A percentile compares a stretch with the other conserved stretches of the same genome.
phyloP scores from a whole-genome alignment of 2,113 vertebrate species.

The Bombycilla garrulus region DNA sequence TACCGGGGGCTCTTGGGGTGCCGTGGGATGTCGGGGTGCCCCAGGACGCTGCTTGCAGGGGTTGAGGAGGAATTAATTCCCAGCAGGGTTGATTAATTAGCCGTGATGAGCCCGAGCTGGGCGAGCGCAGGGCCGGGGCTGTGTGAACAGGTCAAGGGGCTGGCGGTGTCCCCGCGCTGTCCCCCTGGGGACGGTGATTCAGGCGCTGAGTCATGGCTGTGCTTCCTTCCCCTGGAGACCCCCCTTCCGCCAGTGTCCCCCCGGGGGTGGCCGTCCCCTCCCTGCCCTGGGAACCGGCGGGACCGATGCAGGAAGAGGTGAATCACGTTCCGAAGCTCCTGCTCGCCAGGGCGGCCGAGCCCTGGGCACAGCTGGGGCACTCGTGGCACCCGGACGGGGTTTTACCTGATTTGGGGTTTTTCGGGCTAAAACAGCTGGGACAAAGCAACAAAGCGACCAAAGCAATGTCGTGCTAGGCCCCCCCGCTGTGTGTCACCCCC shows the following conservation, averaged over 20 bases:
- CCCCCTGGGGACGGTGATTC: neutral
- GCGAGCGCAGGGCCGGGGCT: neutral
- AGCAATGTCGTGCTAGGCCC: neutral
- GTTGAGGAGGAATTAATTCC: neutral
- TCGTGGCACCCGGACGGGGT: accelerated
- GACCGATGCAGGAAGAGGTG: neutral
- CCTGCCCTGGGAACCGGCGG: neutral
- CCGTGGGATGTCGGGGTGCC: neutral
- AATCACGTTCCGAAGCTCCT: neutral
- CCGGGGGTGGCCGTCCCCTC: neutral
- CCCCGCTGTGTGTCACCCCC: neutral
- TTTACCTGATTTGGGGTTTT: neutral
- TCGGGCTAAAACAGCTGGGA: neutral
- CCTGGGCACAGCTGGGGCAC: neutral
- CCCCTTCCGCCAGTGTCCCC: neutral
- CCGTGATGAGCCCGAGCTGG: neutral
- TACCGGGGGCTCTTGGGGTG: accelerated
- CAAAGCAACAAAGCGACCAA: neutral
- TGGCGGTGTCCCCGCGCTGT: neutral
- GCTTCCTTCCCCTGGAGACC: conserved; percentile 24
- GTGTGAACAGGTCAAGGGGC: neutral
- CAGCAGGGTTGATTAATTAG: neutral
- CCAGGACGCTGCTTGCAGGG: accelerated
- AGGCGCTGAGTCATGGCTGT: neutral
- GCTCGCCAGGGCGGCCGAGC: neutral